A percentile compares a stretch with the other conserved stretches of the same genome.
These are phyloP conservation scores for Altica lythri DNA, from an alignment of 2,888 invertebrate genomes.

Conservation along the genomic window DNA sequence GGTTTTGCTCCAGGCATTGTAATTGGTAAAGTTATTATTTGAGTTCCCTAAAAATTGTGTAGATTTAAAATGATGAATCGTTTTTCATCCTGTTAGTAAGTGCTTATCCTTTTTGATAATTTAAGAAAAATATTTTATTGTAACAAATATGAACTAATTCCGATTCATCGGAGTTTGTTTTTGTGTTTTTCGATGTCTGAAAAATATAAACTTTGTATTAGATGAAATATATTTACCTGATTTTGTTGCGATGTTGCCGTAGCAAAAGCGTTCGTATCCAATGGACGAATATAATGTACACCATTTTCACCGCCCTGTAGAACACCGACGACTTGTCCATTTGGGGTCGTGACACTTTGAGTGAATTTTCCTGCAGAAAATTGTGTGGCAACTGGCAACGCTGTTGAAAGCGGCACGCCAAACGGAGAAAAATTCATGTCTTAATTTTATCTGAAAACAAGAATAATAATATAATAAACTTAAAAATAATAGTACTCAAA, in stretches of 20 bases:
- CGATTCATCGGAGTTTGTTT: too few species aligned
- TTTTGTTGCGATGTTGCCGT: conserved; percentile 48
- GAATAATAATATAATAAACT: background rate
- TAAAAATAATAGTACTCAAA: too few species aligned
- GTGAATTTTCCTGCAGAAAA: conserved; percentile 69
- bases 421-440: conserved; percentile 81
- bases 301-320: conserved; percentile 73
- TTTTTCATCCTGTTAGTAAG: too few species aligned
- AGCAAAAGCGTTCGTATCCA: conserved; percentile 62
- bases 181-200: too few species aligned
- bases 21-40: conserved; percentile 78
- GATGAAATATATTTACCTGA: conserved; percentile 30
- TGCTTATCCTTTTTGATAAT: too few species aligned
- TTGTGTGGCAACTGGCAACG: conserved; percentile 66
- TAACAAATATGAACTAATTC: too few species aligned
- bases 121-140: too few species aligned
- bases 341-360: conserved; percentile 70
- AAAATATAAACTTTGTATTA: too few species aligned
- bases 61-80: background rate
- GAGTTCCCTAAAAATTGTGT: conserved; percentile 57
- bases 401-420: conserved; percentile 63
- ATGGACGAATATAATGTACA: conserved; percentile 73
- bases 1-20: conserved; percentile 76
- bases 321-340: conserved; percentile 73
- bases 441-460: conserved; percentile 11